phyloP scores from a whole-genome alignment of 64 coral and sea anemone genomes.

The Trachythela sp. region DNA sequence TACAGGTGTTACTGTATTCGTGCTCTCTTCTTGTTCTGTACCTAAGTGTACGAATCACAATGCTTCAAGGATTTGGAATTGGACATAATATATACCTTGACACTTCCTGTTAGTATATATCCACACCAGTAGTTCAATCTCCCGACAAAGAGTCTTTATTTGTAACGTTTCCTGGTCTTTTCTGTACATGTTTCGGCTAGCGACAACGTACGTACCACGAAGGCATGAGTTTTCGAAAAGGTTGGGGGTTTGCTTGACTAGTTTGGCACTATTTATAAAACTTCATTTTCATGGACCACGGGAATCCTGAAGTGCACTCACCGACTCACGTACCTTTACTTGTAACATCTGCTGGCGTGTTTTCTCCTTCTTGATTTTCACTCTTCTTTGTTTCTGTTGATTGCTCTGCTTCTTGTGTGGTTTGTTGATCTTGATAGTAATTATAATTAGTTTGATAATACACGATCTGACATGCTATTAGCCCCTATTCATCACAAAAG shows the following conservation, averaged over 20 bases:
- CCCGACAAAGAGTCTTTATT: no score
- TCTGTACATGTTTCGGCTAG: no score
- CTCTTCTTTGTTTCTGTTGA: conserved; percentile 42
- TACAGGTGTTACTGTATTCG: background rate
- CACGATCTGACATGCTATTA: background rate
- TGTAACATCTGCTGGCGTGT: background rate
- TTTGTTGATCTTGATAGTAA: conserved; percentile 22
- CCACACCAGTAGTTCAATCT: no score
- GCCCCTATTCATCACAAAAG: no score
- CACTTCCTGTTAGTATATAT: background rate
- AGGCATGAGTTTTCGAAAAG: no score
- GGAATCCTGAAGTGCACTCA: background rate
- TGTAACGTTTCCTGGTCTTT: no score
- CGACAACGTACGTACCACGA: no score
- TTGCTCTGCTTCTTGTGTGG: conserved; percentile 26
- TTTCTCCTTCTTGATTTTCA: background rate
- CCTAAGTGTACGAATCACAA: background rate
- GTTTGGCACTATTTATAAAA: no score
- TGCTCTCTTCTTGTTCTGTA: background rate
- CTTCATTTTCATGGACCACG: no score
- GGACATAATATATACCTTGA: background rate
- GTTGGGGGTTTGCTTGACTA: no score
- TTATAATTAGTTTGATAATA: background rate
- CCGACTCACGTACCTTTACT: background rate
- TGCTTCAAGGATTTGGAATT: background rate